Evolutionary conservation across 2,113 vertebrate genomes (phyloP), one percentile per base, ranked within the genome.

Genomic region (Gadus chalcogrammus): DNA sequence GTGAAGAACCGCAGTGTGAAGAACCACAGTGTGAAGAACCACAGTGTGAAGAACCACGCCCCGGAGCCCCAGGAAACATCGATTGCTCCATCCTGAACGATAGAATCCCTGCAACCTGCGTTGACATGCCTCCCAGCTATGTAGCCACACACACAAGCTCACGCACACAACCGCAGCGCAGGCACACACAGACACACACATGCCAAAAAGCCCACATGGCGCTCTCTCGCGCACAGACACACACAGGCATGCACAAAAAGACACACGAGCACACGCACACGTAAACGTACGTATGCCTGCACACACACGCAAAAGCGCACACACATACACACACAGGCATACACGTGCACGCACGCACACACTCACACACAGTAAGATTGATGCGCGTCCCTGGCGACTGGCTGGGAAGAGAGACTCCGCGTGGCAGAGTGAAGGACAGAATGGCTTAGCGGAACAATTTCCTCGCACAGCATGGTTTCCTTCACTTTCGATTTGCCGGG

Each of bases 381-480:
- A 90, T 89, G 88, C 73, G 84, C 77, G 84, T 53, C 85, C 70
- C 82, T 84, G 88, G 87, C 82, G 88, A 87, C 84, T 79, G 75
- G 83, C 74, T 74, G 38, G 72, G 72, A 75, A 59, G 70, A 72
- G 82, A 82, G 79, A 82, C 70, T 83, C 86, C 60, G 84, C 82
- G 69, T 71, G 82, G 79, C 80, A 78, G 81, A 84, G 84, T 82
- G 86, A 84, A 76, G 75, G 81, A 77, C 76, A 83, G 84, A 85
- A 83, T 87, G 83, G 83, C 84, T 87, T 85, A 84, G 79, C 76
- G 71, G 86, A 80, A 88, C 84, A 88, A 91, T 88, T 91, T 88
- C 81, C 86, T 79, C 85, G 84, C 88, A 77, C 85, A 90, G 87
- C 85, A 84, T 82, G 79, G 69, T 70, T 17, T 73, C 77, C 76